A percentile compares a stretch with the other conserved stretches of the same genome.
Evolutionary conservation across 2,888 invertebrate species (phyloP).

Genomic region (Lucinisca nassula): DNA sequence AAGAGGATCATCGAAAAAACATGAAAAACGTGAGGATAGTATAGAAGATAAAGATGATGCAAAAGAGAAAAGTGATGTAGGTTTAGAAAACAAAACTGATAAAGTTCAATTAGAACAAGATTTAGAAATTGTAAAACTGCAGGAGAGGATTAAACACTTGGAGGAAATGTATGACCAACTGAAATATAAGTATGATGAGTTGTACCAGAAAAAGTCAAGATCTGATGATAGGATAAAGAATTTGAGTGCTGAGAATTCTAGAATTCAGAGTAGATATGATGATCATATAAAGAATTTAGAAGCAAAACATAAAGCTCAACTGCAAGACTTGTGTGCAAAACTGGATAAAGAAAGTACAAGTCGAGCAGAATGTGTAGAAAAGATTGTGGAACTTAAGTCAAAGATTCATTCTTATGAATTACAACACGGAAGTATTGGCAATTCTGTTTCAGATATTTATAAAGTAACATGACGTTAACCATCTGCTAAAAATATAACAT

Average conservation of each 20-base stretch:
- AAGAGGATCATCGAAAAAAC: constrained; percentile 9
- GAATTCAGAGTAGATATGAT: constrained; percentile 76
- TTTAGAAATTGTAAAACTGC: constrained; percentile 59
- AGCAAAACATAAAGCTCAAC: constrained; percentile 64
- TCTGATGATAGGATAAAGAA: constrained; percentile 67
- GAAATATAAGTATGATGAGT: constrained; percentile 51
- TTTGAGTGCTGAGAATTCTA: constrained; percentile 70
- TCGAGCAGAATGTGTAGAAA: constrained; percentile 79
- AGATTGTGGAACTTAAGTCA: constrained; percentile 79
- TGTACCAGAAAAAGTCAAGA: constrained; percentile 53
- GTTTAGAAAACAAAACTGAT: not conserved
- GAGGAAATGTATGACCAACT: constrained; percentile 56
- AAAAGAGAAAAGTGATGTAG: not conserved
- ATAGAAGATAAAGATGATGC: not conserved
- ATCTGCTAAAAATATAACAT: too few relatives aligned
- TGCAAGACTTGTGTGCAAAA: constrained; percentile 73
- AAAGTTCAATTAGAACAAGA: constrained; percentile 20
- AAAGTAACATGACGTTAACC: not conserved
- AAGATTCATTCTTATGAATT: constrained; percentile 79
- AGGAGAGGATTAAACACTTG: constrained; percentile 63
- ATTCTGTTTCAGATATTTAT: not conserved
- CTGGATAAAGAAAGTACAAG: constrained; percentile 77
- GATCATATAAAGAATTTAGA: constrained; percentile 76
- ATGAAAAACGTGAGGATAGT: constrained; percentile 27
- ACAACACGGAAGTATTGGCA: constrained; percentile 73